phyloP scores from a whole-genome alignment of 2,797 vertebrate genomes.

The Buphagus erythrorhynchus region DNA sequence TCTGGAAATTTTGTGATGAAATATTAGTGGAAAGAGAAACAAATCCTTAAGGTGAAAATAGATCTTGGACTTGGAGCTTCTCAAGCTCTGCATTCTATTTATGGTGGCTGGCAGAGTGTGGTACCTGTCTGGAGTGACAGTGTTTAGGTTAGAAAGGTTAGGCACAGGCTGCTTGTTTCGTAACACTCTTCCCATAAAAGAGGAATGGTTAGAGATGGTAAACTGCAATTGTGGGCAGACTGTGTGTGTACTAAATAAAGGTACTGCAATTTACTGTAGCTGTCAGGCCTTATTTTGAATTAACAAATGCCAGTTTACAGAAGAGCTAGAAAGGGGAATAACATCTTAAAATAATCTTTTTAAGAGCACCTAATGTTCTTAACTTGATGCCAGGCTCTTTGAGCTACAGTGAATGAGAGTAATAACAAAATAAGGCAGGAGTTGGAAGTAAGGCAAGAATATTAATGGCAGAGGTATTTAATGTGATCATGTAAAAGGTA shows the following conservation, averaged over 20 bases:
- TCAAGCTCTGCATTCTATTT: background rate
- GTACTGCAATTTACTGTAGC: background rate
- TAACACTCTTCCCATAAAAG: background rate
- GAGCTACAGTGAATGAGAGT: background rate
- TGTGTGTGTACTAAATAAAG: background rate
- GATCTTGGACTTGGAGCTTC: background rate
- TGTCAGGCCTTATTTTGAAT: background rate
- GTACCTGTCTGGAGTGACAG: background rate
- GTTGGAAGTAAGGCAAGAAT: background rate
- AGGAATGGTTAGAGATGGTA: background rate
- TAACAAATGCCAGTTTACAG: slow-evolving; percentile 30
- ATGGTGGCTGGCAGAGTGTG: background rate
- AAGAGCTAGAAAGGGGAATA: background rate
- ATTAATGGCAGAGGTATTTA: background rate
- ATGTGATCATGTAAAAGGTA: background rate
- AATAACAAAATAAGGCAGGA: background rate
- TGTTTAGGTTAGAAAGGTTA: slow-evolving; percentile 22
- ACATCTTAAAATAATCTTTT: slow-evolving; percentile 37
- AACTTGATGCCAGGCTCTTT: background rate
- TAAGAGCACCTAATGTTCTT: slow-evolving; percentile 38
- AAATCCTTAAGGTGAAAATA: background rate
- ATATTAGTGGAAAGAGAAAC: background rate
- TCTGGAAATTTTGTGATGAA: background rate
- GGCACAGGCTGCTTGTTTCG: background rate
- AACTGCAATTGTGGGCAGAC: slow-evolving; percentile 6